Evolutionary conservation across 2,113 vertebrate species (phyloP).

Genomic region (Ptyas mucosa): DNA sequence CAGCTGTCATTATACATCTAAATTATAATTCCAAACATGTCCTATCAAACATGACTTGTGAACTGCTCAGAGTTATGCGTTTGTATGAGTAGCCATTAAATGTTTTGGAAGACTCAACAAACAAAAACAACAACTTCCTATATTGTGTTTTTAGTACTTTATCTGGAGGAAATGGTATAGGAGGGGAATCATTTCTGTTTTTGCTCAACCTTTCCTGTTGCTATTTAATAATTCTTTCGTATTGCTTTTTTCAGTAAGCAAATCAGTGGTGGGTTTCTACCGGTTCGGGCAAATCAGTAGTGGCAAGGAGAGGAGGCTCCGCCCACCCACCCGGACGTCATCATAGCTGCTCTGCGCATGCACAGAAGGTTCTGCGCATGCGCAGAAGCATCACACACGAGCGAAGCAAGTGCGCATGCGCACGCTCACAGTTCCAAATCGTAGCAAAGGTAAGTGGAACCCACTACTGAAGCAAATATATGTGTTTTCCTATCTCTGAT

Average conservation of each 20-base stretch:
- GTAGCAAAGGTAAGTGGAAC: no score
- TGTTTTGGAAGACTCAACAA: background rate
- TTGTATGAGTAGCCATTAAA: background rate
- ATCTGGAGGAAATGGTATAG: background rate
- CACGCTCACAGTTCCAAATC: no score
- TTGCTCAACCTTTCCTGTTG: background rate
- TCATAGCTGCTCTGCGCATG: no score
- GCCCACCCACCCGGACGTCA: no score
- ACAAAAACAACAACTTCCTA: background rate
- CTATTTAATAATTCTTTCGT: no score
- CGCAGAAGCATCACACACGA: no score
- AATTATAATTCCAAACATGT: background rate
- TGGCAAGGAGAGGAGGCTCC: accelerated
- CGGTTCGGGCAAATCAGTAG: no score
- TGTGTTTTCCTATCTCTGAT: background rate
- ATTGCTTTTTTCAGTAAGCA: background rate
- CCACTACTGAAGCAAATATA: background rate
- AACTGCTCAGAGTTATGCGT: background rate
- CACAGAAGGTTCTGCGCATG: no score
- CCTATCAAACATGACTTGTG: background rate
- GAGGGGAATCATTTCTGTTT: background rate
- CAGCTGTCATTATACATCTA: background rate
- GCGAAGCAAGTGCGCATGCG: no score
- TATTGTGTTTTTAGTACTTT: background rate
- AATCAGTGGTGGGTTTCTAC: background rate